Percentiles rank a stretch among this genome's conserved stretches.
Evolutionary conservation across 2,797 vertebrate species (phyloP).

Genomic region (Lerista edwardsae): DNA sequence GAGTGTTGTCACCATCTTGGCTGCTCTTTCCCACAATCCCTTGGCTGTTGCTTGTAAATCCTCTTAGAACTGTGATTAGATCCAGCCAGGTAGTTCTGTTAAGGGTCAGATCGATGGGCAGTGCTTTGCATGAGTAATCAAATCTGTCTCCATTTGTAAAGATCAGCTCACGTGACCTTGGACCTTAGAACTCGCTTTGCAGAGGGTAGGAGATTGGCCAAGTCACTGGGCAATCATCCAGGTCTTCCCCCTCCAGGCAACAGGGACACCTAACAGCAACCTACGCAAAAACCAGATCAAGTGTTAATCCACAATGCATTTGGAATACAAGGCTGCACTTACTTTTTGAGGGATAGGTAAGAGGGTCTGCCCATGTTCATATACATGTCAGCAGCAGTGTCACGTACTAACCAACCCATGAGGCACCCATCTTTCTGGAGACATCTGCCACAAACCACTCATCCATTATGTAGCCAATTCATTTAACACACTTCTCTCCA

Average conservation of each 20-base stretch:
- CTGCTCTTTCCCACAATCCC: neutral
- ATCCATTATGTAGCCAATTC: neutral
- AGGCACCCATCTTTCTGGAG: neutral
- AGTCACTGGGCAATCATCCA: neutral
- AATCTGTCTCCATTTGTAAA: neutral
- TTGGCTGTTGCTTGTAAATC: neutral
- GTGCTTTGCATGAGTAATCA: neutral
- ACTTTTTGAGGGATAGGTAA: neutral
- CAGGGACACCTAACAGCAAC: neutral
- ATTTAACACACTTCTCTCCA: neutral
- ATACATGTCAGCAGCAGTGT: neutral
- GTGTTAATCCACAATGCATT: neutral
- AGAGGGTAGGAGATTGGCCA: neutral
- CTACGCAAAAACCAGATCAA: neutral
- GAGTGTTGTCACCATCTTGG: neutral
- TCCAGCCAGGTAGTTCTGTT: neutral
- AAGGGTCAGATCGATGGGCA: neutral
- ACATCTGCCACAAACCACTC: neutral
- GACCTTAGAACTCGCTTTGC: neutral
- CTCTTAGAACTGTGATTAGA: neutral
- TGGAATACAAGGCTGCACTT: too few species aligned
- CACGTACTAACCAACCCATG: neutral
- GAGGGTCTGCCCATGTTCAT: neutral
- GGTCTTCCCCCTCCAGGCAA: neutral
- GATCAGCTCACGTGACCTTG: neutral